Evolutionary conservation across 2,113 vertebrate genomes (phyloP).

Genomic region (Sakesphorus luctuosus): DNA sequence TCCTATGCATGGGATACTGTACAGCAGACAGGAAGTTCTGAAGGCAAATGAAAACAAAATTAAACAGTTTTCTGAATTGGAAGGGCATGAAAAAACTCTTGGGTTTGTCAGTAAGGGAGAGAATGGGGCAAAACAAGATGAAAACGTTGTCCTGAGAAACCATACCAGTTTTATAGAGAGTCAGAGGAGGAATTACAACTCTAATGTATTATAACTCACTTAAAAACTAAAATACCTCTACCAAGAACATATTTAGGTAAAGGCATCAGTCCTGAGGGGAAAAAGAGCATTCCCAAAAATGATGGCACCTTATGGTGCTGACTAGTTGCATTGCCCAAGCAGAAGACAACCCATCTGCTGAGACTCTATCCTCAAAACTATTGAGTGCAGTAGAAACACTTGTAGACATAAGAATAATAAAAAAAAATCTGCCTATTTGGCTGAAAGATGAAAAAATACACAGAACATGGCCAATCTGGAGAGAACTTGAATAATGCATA

Average conservation of each 20-base stretch:
- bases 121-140: not conserved
- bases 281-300: not conserved
- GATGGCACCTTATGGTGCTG: not conserved
- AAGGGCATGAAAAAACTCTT: not conserved
- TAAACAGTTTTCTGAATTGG: not conserved
- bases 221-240: not conserved
- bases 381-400: not conserved
- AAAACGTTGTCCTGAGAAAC: not conserved
- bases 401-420: not conserved
- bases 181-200: not conserved
- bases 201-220: not conserved
- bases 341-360: not conserved
- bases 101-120: not conserved
- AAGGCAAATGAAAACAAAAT: not conserved
- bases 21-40: not conserved
- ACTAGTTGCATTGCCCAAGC: not conserved
- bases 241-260: not conserved
- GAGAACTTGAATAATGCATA: not conserved
- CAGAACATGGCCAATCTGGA: not conserved
- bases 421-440: not conserved
- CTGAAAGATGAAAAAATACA: conserved; percentile 4
- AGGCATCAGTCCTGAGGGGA: not conserved
- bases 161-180: not conserved
- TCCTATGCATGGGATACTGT: not conserved
- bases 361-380: not conserved